A percentile compares a stretch with the other conserved stretches of the same genome.
These are phyloP conservation scores for Nesoenas mayeri DNA, from an alignment of 2,113 vertebrate species.

Conservation along the genomic window DNA sequence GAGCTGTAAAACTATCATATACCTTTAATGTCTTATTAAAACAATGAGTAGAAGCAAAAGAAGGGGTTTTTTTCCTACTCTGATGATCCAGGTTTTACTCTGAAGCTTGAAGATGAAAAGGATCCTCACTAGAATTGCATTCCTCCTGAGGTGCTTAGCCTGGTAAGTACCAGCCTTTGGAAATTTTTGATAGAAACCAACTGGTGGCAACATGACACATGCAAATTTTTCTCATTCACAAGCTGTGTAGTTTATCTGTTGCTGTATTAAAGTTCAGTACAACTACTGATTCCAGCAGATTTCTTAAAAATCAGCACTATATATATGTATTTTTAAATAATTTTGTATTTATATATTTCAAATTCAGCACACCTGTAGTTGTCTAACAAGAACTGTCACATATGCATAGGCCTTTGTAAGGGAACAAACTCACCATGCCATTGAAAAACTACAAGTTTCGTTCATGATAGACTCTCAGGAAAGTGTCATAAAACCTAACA, in stretches of 20 bases:
- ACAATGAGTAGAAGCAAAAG: not conserved
- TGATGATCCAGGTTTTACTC: not conserved
- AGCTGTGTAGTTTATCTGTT: not conserved
- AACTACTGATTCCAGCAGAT: not conserved
- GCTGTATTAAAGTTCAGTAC: not conserved
- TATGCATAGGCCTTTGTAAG: not conserved
- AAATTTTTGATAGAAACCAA: not conserved
- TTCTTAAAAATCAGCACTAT: not conserved
- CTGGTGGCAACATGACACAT: not conserved
- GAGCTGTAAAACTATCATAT: not conserved
- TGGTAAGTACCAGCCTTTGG: not conserved
- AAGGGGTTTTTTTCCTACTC: fast-evolving
- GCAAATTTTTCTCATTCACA: not conserved
- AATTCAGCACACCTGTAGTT: not conserved
- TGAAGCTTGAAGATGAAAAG: not conserved
- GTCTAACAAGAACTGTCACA: not conserved
- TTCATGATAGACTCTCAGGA: not conserved
- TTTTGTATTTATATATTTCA: not conserved
- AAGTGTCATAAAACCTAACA: not conserved
- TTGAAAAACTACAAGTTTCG: not conserved
- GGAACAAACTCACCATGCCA: not conserved
- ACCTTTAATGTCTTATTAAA: not conserved
- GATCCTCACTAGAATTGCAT: not conserved
- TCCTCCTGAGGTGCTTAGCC: not conserved
- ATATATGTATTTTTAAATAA: not conserved